Evolutionary conservation across 2,113 vertebrate genomes (phyloP).

Genomic region (Amphiprion percula): DNA sequence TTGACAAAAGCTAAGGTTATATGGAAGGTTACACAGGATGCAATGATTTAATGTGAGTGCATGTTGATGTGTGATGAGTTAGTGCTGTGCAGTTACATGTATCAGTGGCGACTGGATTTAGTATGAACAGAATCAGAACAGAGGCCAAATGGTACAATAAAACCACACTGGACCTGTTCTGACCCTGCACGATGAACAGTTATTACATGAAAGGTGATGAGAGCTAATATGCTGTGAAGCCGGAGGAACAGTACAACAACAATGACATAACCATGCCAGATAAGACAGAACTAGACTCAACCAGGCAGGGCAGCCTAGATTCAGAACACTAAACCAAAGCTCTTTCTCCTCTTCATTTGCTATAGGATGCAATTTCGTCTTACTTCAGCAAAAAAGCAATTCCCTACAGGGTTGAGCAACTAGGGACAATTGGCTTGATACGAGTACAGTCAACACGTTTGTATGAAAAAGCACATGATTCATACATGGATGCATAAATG

Average conservation of each 20-base stretch:
- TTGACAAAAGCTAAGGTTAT: slow-evolving; percentile 39
- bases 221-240: background rate
- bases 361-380: background rate
- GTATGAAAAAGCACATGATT: background rate
- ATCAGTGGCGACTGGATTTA: slow-evolving; percentile 5
- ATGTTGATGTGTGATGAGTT: background rate
- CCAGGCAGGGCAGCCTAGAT: slow-evolving; percentile 10
- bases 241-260: background rate
- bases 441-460: background rate
- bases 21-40: slow-evolving; percentile 64
- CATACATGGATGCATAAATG: background rate
- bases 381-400: background rate
- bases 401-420: background rate
- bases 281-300: slow-evolving; percentile 7
- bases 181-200: background rate
- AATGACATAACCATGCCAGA: background rate
- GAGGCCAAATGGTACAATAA: background rate
- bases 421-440: background rate
- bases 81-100: background rate
- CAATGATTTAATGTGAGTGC: slow-evolving; percentile 19
- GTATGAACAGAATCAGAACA: background rate
- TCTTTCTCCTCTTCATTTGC: background rate
- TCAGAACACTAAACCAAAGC: background rate
- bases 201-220: background rate
- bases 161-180: background rate